Conservation (phyloP, 2,888 invertebrate species). For the Periphyllus acericola region DNA sequence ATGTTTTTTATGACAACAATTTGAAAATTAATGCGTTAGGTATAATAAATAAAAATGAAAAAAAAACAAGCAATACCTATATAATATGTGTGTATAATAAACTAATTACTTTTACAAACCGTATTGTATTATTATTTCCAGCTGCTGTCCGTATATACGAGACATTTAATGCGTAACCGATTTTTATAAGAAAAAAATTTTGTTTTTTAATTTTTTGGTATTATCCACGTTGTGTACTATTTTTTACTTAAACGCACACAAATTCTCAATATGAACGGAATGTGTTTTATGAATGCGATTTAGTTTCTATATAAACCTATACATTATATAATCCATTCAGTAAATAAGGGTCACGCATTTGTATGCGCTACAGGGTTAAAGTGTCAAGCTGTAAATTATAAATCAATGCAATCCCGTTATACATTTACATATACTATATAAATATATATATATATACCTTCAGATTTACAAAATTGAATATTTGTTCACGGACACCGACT, state of each 20-base stretch:
- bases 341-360: neutral
- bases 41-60: constrained; percentile 35
- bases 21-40: neutral
- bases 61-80: neutral
- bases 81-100: neutral
- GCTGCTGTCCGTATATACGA: neutral
- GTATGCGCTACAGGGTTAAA: constrained; percentile 17
- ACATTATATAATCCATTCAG: neutral
- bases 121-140: neutral
- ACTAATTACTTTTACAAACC: neutral
- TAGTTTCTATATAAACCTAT: neutral
- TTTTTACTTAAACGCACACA: neutral
- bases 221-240: neutral
- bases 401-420: constrained; percentile 2
- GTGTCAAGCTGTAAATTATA: constrained; percentile 9
- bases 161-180: neutral
- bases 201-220: neutral
- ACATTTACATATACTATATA: neutral
- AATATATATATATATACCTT: neutral
- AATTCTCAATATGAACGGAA: neutral
- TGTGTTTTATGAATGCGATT: neutral
- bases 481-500: constrained; percentile 40
- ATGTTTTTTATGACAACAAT: constrained; percentile 14
- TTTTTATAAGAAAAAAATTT: neutral
- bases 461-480: constrained; percentile 32